Base-by-base conservation (phyloP, 2,113 vertebrate species). In the Rhadina sibilatrix region DNA sequence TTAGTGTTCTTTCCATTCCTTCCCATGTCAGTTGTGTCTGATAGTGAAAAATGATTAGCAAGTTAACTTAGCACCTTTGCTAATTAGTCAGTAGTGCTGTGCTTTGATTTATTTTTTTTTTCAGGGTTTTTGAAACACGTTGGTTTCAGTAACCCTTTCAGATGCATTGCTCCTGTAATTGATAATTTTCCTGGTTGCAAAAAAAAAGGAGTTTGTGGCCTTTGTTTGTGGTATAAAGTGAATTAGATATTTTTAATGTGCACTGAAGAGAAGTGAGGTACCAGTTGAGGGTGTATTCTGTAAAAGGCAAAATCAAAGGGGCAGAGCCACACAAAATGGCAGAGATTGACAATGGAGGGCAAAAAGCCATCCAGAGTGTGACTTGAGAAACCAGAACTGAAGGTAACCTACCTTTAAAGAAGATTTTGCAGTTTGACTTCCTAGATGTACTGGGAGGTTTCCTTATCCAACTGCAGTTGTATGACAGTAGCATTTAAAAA, bases 41-140 rank as follows among this genome's bases (percentile, higher is more conserved):
- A 95, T 89, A 84, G 76, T 59, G 66, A 89, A 93, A 83, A 92
- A 78, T 93, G 60, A 91, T 96, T 84, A 92, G 83, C 27, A 61
- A 35, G 46, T 90, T 97, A 85, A 95, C 84, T 97, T 97, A 89
- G 69, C 93, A 97, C 92, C 89, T 97, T 94, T 75, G 49, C 68
- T 96, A 97, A 97, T 94, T 97, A 92, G 60, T 93, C 75, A 85
- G 46, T 87, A 83, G 40, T 70, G 54, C 42, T 95, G 89, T 69
- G 81, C 72, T 95, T 96, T 87, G 40, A 77, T 93, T 95, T 91
- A 60, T 53, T 57, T 28, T 70, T 69, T 69, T 69, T 93, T 76
- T n/a, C 28, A 71, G 28, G 13, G 22, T 7, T 79, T 94, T 91
- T 61, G 49, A 95, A 94, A 88, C 24, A 50, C 13, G 40, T 35